phyloP scores from a whole-genome alignment of 2,797 vertebrate species.

The Chaenodraco wilsoni region DNA sequence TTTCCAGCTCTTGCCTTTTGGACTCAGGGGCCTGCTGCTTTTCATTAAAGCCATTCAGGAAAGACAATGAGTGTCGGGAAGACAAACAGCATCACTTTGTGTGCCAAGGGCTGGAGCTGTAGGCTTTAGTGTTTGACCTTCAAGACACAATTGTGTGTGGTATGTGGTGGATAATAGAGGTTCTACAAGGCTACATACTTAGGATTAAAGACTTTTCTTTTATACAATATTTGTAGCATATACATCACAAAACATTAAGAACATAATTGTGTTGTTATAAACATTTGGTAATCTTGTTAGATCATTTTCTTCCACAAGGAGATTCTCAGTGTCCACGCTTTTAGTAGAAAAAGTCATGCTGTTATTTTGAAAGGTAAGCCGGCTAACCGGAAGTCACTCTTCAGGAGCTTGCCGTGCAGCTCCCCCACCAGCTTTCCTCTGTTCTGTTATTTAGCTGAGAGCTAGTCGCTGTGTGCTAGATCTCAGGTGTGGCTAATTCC shows the following conservation, averaged over 20 bases:
- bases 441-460: constrained; percentile 49
- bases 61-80: neutral
- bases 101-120: constrained; percentile 1
- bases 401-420: neutral
- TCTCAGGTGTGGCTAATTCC: constrained; percentile 38
- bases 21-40: constrained; percentile 46
- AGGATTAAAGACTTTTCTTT: neutral
- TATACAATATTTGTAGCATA: neutral
- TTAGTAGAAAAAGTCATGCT: neutral
- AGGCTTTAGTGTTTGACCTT: constrained; percentile 45
- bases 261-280: neutral
- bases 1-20: constrained; percentile 4
- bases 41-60: constrained; percentile 37
- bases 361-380: constrained; percentile 58
- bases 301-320: neutral
- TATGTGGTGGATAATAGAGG: constrained; percentile 5
- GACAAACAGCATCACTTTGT: constrained; percentile 21
- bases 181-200: neutral
- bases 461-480: constrained; percentile 48
- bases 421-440: constrained; percentile 33
- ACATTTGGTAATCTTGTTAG: neutral
- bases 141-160: constrained; percentile 5
- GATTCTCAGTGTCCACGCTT: neutral
- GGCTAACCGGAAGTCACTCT: constrained; percentile 24
- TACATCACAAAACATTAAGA: neutral